These are phyloP conservation scores for Flabesymbios commensalis DNA, from an alignment of 2,888 invertebrate species.

Conservation along the genomic window DNA sequence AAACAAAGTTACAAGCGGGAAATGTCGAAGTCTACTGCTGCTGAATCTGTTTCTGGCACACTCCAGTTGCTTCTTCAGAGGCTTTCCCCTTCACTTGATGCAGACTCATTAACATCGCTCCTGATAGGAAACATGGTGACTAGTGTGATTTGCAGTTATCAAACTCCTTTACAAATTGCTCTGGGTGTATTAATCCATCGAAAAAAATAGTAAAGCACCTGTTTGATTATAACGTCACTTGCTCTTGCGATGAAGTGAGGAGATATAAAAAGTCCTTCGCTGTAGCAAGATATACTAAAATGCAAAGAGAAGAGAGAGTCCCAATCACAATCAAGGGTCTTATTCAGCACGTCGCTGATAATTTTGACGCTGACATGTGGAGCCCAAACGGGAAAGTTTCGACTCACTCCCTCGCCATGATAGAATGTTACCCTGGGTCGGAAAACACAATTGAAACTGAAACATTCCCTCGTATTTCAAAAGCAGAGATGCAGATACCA, in stretches of 20 bases:
- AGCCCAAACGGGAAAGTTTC: slow-evolving; percentile 1
- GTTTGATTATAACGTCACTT: neutral
- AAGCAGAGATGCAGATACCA: neutral
- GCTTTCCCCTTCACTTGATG: neutral
- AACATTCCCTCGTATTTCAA: neutral
- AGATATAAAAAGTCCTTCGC: neutral
- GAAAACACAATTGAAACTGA: neutral
- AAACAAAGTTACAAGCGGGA: neutral
- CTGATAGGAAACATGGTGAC: slow-evolving; percentile 8
- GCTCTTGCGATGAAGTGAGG: slow-evolving; percentile 3
- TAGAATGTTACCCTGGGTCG: neutral
- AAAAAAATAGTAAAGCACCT: neutral
- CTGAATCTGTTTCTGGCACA: neutral
- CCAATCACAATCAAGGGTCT: neutral
- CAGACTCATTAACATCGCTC: neutral
- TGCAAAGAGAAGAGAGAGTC: neutral
- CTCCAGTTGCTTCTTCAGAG: neutral
- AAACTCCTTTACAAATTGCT: slow-evolving; percentile 1
- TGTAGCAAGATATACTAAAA: neutral
- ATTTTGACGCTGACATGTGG: slow-evolving; percentile 8
- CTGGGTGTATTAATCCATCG: neutral
- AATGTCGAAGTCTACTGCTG: slow-evolving; percentile 3
- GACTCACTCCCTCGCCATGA: neutral
- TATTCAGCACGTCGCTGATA: neutral
- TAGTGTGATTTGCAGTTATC: neutral